Base-by-base conservation (phyloP, 1,140 invertebrate genomes). In the Lepidurus packardi region DNA sequence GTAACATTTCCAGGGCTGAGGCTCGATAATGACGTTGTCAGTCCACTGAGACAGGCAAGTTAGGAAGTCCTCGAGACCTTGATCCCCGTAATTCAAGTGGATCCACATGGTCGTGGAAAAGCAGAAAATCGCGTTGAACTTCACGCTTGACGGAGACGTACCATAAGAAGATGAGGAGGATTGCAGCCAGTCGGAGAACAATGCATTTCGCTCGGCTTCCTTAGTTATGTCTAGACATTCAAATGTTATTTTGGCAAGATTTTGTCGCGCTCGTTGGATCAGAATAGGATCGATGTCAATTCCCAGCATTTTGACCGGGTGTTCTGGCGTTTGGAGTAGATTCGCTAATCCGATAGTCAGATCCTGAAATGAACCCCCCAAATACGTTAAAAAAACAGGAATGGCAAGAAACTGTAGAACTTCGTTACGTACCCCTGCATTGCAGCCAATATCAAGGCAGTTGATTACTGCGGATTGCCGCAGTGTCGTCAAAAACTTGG, bases 71-170 rank as follows among this genome's bases (percentile, higher is more conserved):
- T 85, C 82, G 16, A 94, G 83, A 1, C 91, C 92, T 6, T 85
- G 83, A 86, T 94, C 93, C 13, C 92, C 92, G 84, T 91, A 85
- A 84, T 94, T 94, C 41, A 94, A 82, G 84, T 94, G 93, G 81
- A 94, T 92, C 93, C 93, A 94, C 92, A 94, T 93, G 16, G 92
- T 93, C 13, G 93, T 88, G 21, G 92, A 93, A 84, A 94, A 93
- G 83, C 91, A 92, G 83, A 92, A 93, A 42, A 89, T 86, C 16
- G 90, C 86, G 85, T 93, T 89, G 85, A 94, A 94, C 79, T 85
- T 85, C 1, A 81, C 75, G 77, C 85, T 86, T 1, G n/a, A 44
- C 73, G 53, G 3, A n/a, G 81, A 73, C 41, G 53, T 25, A 73
- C 16, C 7, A 65, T n/a, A n/a, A n/a, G 34, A 44, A 53, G 65